Conservation (phyloP, 2,888 invertebrate genomes). For the Desoria tigrina region DNA sequence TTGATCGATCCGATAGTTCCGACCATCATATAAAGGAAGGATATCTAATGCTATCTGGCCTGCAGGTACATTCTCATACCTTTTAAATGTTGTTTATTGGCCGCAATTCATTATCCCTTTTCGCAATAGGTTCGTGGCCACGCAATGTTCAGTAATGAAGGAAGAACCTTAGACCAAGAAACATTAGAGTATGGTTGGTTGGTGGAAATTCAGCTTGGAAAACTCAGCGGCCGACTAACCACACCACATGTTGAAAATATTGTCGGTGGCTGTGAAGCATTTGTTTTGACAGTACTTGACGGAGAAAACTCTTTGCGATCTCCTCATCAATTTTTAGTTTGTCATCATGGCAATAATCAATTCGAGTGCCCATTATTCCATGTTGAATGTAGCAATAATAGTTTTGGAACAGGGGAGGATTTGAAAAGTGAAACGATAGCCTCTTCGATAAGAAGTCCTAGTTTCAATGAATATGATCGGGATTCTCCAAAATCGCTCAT, state of each 20-base stretch:
- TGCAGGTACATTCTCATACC: conserved; percentile 65
- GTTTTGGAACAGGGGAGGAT: conserved; percentile 15
- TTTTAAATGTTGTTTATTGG: too few relatives aligned
- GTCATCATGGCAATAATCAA: conserved; percentile 75
- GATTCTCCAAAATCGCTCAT: conserved; percentile 21
- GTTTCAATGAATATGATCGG: conserved; percentile 1
- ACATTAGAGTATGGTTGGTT: conserved; percentile 97
- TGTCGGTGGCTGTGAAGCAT: conserved; percentile 83
- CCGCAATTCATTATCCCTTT: too few relatives aligned
- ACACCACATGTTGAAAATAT: conserved; percentile 85
- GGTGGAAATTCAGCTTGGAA: conserved; percentile 90
- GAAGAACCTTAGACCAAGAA: conserved; percentile 84
- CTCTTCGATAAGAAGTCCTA: conserved; percentile 18
- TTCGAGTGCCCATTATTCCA: conserved; percentile 61
- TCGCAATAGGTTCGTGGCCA: conserved; percentile 78
- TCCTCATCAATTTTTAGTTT: conserved; percentile 74
- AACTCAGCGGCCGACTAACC: conserved; percentile 86
- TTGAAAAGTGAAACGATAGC: conserved; percentile 22
- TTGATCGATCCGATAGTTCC: conserved; percentile 66
- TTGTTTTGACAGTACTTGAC: conserved; percentile 79
- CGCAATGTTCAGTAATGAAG: conserved; percentile 93
- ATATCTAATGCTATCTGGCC: conserved; percentile 78
- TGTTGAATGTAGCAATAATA: conserved; percentile 14
- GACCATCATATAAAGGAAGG: conserved; percentile 78
- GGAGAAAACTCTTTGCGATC: conserved; percentile 86